Conservation (phyloP, 2,113 vertebrate species). For the Sinosuthora webbiana region DNA sequence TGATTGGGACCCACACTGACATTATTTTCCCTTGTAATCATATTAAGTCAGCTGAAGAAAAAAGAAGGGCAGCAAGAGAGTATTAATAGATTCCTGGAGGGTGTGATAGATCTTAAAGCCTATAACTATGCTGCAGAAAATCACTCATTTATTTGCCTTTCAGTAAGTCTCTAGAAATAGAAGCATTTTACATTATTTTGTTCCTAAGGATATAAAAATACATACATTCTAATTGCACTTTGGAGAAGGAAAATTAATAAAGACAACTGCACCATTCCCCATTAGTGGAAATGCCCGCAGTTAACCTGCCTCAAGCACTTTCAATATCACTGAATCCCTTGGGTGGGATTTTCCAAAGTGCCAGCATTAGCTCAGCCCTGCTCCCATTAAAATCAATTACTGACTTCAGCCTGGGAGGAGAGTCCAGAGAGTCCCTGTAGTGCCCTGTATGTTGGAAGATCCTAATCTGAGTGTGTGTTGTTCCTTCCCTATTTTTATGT, state of each 20-base stretch:
- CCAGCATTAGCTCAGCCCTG: constrained; percentile 24
- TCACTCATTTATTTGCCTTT: neutral
- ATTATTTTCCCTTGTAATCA: neutral
- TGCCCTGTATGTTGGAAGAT: neutral
- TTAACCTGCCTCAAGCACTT: constrained; percentile 37
- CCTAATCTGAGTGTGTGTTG: neutral
- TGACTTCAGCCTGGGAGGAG: constrained; percentile 5
- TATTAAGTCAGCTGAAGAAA: neutral
- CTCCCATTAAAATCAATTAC: constrained; percentile 53
- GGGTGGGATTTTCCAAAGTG: constrained; percentile 56
- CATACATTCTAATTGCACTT: constrained; percentile 13
- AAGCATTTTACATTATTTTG: neutral
- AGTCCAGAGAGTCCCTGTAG: neutral
- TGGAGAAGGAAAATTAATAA: constrained; percentile 40
- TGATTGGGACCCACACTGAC: neutral
- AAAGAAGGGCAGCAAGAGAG: neutral
- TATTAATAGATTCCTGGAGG: neutral
- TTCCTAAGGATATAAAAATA: constrained; percentile 4
- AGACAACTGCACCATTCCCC: neutral
- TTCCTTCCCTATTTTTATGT: neutral
- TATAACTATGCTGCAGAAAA: neutral
- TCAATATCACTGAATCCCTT: constrained; percentile 26
- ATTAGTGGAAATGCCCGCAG: constrained; percentile 23
- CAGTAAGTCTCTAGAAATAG: neutral
- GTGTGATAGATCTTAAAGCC: neutral